Evolutionary conservation across 2,888 invertebrate genomes (phyloP), one percentile per base, ranked within the genome.

Genomic region (Spialia ferax): DNA sequence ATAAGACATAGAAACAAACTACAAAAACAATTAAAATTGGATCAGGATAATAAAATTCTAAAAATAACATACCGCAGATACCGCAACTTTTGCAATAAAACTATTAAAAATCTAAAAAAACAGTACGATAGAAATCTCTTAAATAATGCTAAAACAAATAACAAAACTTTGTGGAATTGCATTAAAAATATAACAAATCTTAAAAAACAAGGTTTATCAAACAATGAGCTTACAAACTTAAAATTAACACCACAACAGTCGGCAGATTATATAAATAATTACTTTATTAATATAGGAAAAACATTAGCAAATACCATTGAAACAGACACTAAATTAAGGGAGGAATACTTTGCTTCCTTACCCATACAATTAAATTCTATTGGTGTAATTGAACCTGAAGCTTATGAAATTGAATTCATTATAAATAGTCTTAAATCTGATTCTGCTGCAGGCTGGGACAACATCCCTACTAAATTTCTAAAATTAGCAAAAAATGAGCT

Each of bases 391-490:
- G 42, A 42, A 42, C 42, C 42, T 1, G 42, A 42, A 15, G 5
- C 5, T 1, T 15, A 42, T 42, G 42, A 42, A 42, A 15, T 42
- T 15, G 42, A 15, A 42, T 1, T 11, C 7, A 15, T 42, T 15
- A 42, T 42, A 7, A 42, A 15, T 6, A 42, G 11, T 42, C 42
- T 42, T 11, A 42, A 42, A 42, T 42, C 42, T 15, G 42, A 42
- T 4, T 42, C 42, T 42, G 42, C 42, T 42, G 15, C 42, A 42
- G 42, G 42, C 15, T 42, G 42, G 42, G 42, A 42, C n/a, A 42
- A 42, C 42, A 42, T 42, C 42, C 42, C 42, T 11, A 15, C 42
- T 4, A 42, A 15, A 15, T 42, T 42, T 15, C n/a, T 42, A 42
- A 42, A 42, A 42, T 11, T 42, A 2, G 42, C 42, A 15, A 42